A percentile compares a stretch with the other conserved stretches of the same genome.
Evolutionary conservation across 2,888 invertebrate genomes (phyloP).

Genomic region (Gryllus longicercus): DNA sequence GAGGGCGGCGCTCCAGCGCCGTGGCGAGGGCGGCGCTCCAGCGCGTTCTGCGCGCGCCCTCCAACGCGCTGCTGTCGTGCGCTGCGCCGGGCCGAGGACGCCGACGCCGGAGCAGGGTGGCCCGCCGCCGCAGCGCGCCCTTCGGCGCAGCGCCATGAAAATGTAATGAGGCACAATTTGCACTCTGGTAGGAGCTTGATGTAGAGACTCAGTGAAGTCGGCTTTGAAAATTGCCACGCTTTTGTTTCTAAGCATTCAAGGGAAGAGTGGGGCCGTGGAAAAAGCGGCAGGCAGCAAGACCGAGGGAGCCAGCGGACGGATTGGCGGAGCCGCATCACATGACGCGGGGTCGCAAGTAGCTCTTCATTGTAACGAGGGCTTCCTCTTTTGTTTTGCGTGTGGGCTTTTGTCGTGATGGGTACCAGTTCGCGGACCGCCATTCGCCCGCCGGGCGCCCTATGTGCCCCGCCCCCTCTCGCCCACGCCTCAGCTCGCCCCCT

Average conservation of each 20-base stretch:
- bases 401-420: constrained; percentile 30
- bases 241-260: constrained; percentile 35
- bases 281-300: constrained; percentile 27
- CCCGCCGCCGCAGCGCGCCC: neutral
- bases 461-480: constrained; percentile 9
- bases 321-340: constrained; percentile 44
- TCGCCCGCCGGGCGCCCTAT: neutral
- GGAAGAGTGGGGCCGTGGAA: constrained; percentile 33
- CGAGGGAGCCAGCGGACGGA: constrained; percentile 36
- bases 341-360: constrained; percentile 34
- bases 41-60: too few relatives aligned
- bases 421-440: neutral
- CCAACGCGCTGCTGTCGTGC: too few relatives aligned
- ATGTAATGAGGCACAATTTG: constrained; percentile 33
- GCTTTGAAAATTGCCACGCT: constrained; percentile 35
- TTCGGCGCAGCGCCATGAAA: constrained; percentile 29
- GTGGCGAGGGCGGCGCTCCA: too few relatives aligned
- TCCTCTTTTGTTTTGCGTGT: constrained; percentile 23
- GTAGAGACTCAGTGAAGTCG: constrained; percentile 25
- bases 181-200: constrained; percentile 20
- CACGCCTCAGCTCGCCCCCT: too few relatives aligned
- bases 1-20: too few relatives aligned
- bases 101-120: too few relatives aligned
- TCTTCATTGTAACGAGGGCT: constrained; percentile 36
- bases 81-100: too few relatives aligned